A percentile compares a stretch with the other conserved stretches of the same genome.
These are phyloP conservation scores for Chelonoidis abingdonii DNA, from an alignment of 2,113 vertebrate genomes.

Conservation along the genomic window DNA sequence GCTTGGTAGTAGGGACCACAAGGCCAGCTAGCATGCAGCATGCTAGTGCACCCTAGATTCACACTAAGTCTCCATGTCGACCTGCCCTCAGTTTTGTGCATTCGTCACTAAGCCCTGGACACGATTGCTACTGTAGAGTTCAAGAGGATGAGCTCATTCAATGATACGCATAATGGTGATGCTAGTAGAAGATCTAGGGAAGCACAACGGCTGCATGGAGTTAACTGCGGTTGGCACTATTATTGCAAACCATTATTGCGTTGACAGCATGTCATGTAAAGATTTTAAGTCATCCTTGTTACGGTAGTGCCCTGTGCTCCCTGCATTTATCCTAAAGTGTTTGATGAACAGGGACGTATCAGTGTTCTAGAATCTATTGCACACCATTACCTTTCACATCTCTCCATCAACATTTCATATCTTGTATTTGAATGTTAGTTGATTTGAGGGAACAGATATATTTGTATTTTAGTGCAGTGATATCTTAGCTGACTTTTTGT, in stretches of 20 bases:
- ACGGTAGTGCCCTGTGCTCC: background rate
- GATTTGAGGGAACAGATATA: background rate
- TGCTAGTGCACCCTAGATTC: background rate
- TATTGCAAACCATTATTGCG: conserved; percentile 57
- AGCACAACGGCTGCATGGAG: background rate
- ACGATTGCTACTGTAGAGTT: fast-evolving
- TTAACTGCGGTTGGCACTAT: background rate
- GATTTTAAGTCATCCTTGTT: conserved; percentile 57
- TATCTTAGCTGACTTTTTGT: fast-evolving
- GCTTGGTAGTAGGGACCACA: background rate
- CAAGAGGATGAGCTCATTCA: background rate
- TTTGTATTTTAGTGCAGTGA: background rate
- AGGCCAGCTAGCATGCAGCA: background rate
- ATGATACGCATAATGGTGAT: background rate
- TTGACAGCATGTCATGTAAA: conserved; percentile 52
- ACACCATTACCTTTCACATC: background rate
- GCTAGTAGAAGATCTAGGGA: fast-evolving
- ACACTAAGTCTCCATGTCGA: background rate
- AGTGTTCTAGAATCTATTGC: background rate
- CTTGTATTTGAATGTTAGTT: background rate
- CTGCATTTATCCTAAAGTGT: conserved; percentile 46
- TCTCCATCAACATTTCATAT: conserved; percentile 1
- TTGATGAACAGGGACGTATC: conserved; percentile 53
- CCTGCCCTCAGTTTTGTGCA: fast-evolving
- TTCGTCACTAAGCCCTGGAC: fast-evolving